Evolutionary conservation across 2,113 vertebrate species (phyloP), one percentile per base, ranked within the genome.

Genomic region (Sylvietta virens): DNA sequence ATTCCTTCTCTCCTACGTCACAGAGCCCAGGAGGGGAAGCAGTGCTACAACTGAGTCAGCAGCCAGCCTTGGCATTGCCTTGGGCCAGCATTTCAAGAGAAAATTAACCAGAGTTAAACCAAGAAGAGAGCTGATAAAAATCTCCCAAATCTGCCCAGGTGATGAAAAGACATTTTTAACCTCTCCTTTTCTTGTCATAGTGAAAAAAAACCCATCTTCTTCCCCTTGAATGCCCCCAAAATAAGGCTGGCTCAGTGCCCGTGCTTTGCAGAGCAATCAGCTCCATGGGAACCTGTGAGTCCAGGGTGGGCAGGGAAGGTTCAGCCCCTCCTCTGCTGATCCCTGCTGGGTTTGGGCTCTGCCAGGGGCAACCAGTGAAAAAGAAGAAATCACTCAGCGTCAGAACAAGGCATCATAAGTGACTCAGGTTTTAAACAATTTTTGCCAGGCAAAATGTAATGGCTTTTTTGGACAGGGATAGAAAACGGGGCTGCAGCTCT

Each of bases 1-100:
- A 97, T 97, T 97, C 97, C 94, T 91, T 87, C 78, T 80, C 81
- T 51, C 39, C 51, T 76, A 40, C 31, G 19, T 47, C 85, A 85
- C 61, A 95, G 91, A 90, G 92, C 90, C 67, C 88, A 71, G 92
- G 92, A 67, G 39, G 77, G 86, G 94, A 94, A 86, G 91, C 72
- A 48, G 23, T 26, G 88, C 56, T 61, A 53, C 91, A 73, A 81
- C 92, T 51, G 89, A 97, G 92, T 92, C 92, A 97, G 95, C 83
- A 62, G 66, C 76, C 78, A 91, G 66, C 58, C 60, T 71, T 9
- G 1, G 35, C 8, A 0, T 56, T 56, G 81, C 88, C 66, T 79
- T 44, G 27, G 67, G 58, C 71, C 70, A 66, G 18, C 6, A 30
- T 54, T 92, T 92, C 57, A 21, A 20, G 35, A 51, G 53, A 47